phyloP scores from a whole-genome alignment of 2,113 vertebrate species.

The Bostrychus sinensis region DNA sequence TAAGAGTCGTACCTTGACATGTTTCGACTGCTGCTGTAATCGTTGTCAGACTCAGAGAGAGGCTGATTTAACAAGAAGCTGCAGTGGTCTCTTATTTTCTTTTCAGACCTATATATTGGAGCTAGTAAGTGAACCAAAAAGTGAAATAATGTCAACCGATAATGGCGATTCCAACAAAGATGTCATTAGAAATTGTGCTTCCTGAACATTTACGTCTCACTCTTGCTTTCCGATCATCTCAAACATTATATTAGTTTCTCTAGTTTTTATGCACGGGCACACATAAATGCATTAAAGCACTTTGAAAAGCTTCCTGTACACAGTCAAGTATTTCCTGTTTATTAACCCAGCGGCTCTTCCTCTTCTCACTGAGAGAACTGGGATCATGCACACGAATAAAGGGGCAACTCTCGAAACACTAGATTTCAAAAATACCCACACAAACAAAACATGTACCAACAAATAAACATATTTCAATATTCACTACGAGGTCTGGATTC shows the following conservation, averaged over 20 bases:
- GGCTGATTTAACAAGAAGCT: background rate
- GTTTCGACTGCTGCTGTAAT: too few species aligned
- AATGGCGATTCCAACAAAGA: slow-evolving; percentile 18
- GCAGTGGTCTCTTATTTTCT: background rate
- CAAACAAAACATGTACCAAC: background rate
- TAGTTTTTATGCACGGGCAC: slow-evolving; percentile 4
- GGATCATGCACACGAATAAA: slow-evolving; percentile 9
- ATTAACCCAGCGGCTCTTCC: slow-evolving; percentile 27
- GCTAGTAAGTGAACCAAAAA: slow-evolving; percentile 1
- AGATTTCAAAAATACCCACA: background rate
- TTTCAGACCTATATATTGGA: background rate
- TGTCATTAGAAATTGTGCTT: slow-evolving; percentile 54
- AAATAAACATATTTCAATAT: background rate
- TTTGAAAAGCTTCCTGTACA: slow-evolving; percentile 46
- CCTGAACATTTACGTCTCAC: slow-evolving; percentile 6
- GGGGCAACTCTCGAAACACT: background rate
- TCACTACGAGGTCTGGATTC: background rate
- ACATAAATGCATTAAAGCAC: slow-evolving; percentile 21
- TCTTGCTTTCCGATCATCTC: slow-evolving; percentile 2
- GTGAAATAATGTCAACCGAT: slow-evolving; percentile 5
- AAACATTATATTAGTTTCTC: background rate
- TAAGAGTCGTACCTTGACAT: too few species aligned
- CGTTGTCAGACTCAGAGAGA: too few species aligned
- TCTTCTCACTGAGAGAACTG: slow-evolving; percentile 18
- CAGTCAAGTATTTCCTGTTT: slow-evolving; percentile 62